These are phyloP conservation scores for Neotoxoptera formosana DNA, from an alignment of 1,140 invertebrate genomes.

Conservation along the genomic window DNA sequence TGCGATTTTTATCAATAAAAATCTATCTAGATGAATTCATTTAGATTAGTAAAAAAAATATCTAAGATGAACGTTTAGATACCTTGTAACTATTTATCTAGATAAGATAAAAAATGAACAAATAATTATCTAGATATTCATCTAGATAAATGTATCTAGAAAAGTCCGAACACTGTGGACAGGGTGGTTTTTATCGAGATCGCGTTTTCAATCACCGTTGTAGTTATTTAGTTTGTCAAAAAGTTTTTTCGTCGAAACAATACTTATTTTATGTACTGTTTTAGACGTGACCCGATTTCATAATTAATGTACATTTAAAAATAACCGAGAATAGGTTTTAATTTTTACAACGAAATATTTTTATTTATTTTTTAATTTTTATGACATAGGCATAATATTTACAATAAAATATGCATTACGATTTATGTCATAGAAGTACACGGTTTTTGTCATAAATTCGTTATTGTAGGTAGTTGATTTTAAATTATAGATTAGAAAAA, in stretches of 20 bases:
- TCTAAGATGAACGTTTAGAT: too few species aligned
- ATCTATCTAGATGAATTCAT: too few species aligned
- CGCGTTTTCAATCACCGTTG: background rate
- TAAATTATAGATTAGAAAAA: background rate
- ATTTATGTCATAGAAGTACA: background rate
- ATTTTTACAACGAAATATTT: background rate
- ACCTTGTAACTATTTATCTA: too few species aligned
- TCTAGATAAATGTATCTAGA: too few species aligned
- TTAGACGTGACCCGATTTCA: background rate
- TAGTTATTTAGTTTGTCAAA: constrained; percentile 1
- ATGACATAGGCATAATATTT: background rate
- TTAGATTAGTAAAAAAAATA: too few species aligned
- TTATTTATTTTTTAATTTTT: background rate
- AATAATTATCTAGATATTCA: too few species aligned
- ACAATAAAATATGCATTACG: too few species aligned
- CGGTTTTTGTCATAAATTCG: background rate
- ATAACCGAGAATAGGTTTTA: background rate
- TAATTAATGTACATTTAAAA: background rate
- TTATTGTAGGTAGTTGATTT: background rate
- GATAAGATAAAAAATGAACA: too few species aligned
- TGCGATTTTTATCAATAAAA: too few species aligned
- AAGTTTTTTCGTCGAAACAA: background rate
- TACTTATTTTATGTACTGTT: background rate
- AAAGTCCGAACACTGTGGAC: too few species aligned
- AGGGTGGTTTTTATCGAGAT: too few species aligned